Percentiles rank a stretch among this genome's conserved stretches.
phyloP scores from a whole-genome alignment of 2,113 vertebrate species.

The Panthera tigris region DNA sequence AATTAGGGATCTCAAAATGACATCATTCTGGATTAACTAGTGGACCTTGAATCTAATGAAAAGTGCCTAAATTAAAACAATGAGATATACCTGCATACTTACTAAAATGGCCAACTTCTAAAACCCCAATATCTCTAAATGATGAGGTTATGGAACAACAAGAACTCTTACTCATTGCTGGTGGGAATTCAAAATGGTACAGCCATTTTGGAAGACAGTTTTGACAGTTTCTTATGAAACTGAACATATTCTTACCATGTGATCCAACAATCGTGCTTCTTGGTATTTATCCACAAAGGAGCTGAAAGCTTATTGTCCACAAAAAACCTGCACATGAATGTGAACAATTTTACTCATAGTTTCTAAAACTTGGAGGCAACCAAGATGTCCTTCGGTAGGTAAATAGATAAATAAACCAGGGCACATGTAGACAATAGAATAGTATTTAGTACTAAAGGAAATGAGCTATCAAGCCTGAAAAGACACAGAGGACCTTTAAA shows the following conservation, averaged over 20 bases:
- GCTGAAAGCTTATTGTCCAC: background rate
- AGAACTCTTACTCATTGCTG: no score
- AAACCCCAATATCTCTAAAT: background rate
- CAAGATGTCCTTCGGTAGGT: no score
- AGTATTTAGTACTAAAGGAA: no score
- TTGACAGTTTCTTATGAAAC: background rate
- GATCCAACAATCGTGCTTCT: background rate
- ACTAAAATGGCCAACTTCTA: background rate
- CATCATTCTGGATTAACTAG: background rate
- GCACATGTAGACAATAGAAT: no score
- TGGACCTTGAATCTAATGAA: background rate
- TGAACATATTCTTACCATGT: background rate
- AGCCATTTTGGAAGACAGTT: background rate
- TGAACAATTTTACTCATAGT: no score
- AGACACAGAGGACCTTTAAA: no score
- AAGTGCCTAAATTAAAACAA: background rate
- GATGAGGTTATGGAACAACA: background rate
- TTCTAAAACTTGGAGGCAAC: no score
- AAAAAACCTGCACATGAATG: background rate
- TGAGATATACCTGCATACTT: background rate
- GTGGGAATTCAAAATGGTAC: background rate
- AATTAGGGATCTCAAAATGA: background rate
- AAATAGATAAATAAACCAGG: no score
- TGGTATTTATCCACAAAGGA: background rate
- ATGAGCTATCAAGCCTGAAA: no score